Evolutionary conservation across 2,797 vertebrate species (phyloP).

Genomic region (Kryptopterus vitreolus): DNA sequence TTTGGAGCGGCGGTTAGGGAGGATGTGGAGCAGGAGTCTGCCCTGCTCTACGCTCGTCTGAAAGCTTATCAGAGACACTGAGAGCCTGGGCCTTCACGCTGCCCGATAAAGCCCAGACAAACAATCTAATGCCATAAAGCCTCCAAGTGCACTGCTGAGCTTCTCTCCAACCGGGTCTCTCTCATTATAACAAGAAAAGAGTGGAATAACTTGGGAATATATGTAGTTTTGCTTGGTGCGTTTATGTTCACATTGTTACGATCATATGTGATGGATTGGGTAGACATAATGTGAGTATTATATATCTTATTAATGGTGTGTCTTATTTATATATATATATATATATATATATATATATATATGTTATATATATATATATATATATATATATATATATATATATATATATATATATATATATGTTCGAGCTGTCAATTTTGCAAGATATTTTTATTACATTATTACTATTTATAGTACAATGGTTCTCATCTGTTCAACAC

Average conservation of each 20-base stretch:
- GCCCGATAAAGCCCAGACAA: slow-evolving; percentile 21
- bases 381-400: too few species aligned
- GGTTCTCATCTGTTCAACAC: too few species aligned
- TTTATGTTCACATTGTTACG: too few species aligned
- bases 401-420: too few species aligned
- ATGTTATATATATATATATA: too few species aligned
- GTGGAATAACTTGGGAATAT: neutral
- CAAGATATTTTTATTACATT: neutral
- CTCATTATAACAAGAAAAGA: neutral
- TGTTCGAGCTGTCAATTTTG: too few species aligned
- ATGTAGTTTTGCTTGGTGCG: too few species aligned
- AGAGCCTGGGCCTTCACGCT: slow-evolving; percentile 7
- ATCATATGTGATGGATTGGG: too few species aligned
- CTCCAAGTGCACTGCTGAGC: neutral
- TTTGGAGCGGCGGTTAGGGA: neutral
- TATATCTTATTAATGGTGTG: too few species aligned
- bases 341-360: too few species aligned
- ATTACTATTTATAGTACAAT: too few species aligned
- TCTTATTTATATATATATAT: too few species aligned
- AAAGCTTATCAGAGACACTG: slow-evolving; percentile 20
- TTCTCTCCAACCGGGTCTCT: neutral
- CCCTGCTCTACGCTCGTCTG: slow-evolving; percentile 4
- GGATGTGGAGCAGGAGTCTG: neutral
- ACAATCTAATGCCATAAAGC: neutral
- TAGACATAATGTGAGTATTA: neutral